These are phyloP conservation scores for Punctoribates punctum DNA, from an alignment of 2,888 invertebrate species.

Conservation along the genomic window DNA sequence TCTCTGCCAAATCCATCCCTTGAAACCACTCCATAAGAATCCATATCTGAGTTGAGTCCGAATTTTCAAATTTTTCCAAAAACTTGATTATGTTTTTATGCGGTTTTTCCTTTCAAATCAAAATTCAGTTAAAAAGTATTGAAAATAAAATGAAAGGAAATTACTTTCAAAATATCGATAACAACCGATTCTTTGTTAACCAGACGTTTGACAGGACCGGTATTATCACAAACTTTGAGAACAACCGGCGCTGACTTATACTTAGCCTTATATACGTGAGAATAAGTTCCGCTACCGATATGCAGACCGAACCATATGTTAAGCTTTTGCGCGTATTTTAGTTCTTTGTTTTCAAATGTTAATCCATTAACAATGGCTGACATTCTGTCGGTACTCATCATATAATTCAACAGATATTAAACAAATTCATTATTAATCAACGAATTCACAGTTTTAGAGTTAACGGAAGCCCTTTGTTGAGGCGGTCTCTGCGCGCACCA, in stretches of 20 bases:
- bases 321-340: background rate
- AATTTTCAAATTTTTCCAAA: constrained; percentile 3
- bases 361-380: too few species aligned
- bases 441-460: too few species aligned
- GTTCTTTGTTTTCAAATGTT: background rate
- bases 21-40: background rate
- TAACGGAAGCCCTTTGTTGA: too few species aligned
- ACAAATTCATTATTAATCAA: background rate
- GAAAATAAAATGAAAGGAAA: background rate
- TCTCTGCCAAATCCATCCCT: background rate
- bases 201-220: too few species aligned
- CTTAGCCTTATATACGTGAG: constrained; percentile 14
- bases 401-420: too few species aligned
- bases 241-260: background rate
- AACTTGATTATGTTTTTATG: constrained; percentile 10
- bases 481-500: too few species aligned
- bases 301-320: background rate
- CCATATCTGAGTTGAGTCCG: background rate
- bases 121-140: too few species aligned
- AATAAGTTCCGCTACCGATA: background rate
- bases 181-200: background rate
- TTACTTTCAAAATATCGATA: background rate
- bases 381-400: background rate
- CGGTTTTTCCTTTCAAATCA: too few species aligned
- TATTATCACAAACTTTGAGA: background rate